Conservation (phyloP, 2,797 vertebrate genomes). For the Amblyraja radiata region DNA sequence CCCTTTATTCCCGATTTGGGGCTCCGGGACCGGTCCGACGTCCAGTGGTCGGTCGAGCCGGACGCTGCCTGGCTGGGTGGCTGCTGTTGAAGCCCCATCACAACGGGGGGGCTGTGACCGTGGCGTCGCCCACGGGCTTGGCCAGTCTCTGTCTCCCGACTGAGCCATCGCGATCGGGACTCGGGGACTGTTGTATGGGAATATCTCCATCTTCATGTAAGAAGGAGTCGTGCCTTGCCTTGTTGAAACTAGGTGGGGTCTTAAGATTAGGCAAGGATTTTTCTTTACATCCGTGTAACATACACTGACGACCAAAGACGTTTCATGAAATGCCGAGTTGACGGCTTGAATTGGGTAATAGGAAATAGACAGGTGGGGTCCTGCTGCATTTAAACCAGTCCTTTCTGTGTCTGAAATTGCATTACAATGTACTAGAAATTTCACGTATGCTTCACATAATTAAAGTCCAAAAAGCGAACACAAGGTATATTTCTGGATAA, state of each 20-base stretch:
- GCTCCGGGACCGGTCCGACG: too few species aligned
- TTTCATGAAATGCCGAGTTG: too few species aligned
- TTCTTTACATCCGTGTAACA: not conserved
- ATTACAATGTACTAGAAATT: not conserved
- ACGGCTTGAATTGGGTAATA: not conserved
- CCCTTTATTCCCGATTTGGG: conserved; percentile 51
- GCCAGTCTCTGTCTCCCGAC: too few species aligned
- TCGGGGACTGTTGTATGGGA: too few species aligned
- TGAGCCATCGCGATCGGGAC: too few species aligned
- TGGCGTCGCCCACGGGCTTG: too few species aligned
- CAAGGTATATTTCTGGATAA: not conserved
- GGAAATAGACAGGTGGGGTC: conserved; percentile 25
- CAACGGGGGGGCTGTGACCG: too few species aligned
- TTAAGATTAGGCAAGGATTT: not conserved
- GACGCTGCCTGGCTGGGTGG: too few species aligned
- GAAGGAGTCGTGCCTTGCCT: not conserved
- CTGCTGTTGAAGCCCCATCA: too few species aligned
- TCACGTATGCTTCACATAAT: not conserved
- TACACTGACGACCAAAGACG: too few species aligned
- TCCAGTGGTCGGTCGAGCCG: too few species aligned
- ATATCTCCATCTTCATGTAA: not conserved
- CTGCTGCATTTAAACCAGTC: not conserved
- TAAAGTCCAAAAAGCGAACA: not conserved
- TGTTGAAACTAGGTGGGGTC: not conserved
- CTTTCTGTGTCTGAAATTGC: too few species aligned